A percentile compares a stretch with the other conserved stretches of the same genome.
Conservation (phyloP, 2,888 invertebrate genomes). For the Rotaria magnacalcarata region DNA sequence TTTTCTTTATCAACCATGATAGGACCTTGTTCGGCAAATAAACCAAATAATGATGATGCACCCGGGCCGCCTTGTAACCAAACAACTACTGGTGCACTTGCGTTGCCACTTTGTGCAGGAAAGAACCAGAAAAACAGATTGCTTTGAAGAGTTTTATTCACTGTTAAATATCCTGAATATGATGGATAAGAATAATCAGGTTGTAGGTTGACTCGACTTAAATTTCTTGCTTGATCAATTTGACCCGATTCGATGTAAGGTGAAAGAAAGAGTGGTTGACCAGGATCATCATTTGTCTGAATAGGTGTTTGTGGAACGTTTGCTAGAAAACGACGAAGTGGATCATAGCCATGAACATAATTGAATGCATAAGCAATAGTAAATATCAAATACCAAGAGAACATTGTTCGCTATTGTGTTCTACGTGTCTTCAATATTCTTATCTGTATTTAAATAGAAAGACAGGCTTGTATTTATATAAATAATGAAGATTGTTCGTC, state of each 20-base stretch:
- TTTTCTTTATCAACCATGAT: slow-evolving; percentile 62
- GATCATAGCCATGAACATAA: not conserved
- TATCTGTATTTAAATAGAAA: not conserved
- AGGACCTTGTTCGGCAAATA: slow-evolving; percentile 74
- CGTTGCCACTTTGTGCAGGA: slow-evolving; percentile 65
- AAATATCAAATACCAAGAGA: not conserved
- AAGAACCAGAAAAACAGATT: slow-evolving; percentile 89
- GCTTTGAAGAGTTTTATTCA: slow-evolving; percentile 71
- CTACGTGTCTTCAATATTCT: not conserved
- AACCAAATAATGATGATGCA: slow-evolving; percentile 57
- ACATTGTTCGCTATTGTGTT: not conserved
- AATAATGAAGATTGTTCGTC: not conserved
- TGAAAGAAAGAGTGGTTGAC: slow-evolving; percentile 71
- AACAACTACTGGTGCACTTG: slow-evolving; percentile 56
- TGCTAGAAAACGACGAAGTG: not conserved
- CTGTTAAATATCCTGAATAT: slow-evolving; percentile 76
- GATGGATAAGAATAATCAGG: not conserved
- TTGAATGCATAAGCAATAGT: not conserved
- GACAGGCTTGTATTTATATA: not conserved
- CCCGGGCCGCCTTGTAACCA: slow-evolving; percentile 61
- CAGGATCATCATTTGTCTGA: slow-evolving; percentile 54
- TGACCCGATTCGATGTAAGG: slow-evolving; percentile 71
- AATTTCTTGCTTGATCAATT: slow-evolving; percentile 62
- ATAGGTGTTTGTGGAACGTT: not conserved
- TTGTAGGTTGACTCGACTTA: not conserved